Percentiles rank a stretch among this genome's conserved stretches.
Evolutionary conservation across 2,797 vertebrate species (phyloP).

Genomic region (Phoxinus dragarum): DNA sequence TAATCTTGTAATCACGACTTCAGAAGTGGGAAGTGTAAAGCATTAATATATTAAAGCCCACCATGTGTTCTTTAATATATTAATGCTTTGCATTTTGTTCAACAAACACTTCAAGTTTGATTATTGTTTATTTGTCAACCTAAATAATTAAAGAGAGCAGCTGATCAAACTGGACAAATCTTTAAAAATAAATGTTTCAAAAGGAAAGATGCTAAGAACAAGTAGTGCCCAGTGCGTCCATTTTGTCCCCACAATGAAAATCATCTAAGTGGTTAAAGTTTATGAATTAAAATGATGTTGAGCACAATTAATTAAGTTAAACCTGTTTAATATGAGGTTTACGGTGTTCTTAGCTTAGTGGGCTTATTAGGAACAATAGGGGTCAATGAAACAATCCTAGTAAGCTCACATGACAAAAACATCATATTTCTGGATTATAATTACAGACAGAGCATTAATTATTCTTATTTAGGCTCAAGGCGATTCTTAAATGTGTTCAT

Average conservation of each 20-base stretch:
- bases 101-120: background rate
- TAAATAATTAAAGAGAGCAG: background rate
- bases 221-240: no score
- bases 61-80: background rate
- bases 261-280: background rate
- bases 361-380: constrained; percentile 15
- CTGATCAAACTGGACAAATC: background rate
- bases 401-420: background rate
- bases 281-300: background rate
- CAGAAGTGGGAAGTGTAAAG: background rate
- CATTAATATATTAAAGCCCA: background rate
- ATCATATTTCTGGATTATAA: background rate
- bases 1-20: background rate
- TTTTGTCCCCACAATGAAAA: background rate
- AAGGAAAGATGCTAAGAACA: background rate
- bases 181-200: background rate
- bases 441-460: constrained; percentile 11
- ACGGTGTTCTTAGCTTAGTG: background rate
- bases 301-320: background rate
- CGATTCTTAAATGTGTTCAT: background rate
- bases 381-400: background rate
- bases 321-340: background rate
- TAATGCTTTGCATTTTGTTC: background rate
- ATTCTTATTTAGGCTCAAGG: background rate
- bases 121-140: background rate